Evolutionary conservation across 2,113 vertebrate genomes (phyloP), one percentile per base, ranked within the genome.

Genomic region (Cyphomyrus discorhynchus): DNA sequence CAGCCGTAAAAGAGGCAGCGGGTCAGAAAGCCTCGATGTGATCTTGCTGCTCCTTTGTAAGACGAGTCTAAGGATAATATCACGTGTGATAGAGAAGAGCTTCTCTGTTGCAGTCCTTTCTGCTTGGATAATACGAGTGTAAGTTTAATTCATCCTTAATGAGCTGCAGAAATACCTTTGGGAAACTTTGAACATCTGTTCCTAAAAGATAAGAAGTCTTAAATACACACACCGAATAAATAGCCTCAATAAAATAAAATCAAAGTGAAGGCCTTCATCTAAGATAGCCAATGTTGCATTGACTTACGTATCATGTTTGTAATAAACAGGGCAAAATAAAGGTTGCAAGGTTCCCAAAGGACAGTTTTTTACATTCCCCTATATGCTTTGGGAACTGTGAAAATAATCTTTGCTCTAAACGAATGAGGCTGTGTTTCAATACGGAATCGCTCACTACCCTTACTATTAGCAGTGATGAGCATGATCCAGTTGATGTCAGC

Each of bases 151-250:
- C 95, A 96, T 95, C 95, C 95, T 94, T 92, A 94, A 93, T 93
- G 93, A 94, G 95, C 95, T 94, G 93, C 93, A 91, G 93, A 92
- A 93, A 94, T 95, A 95, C 95, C 94, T 90, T 90, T n/a, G 94
- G 93, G 95, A 95, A 93, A 92, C 94, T 94, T 94, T 94, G 95
- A 94, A 95, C 95, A 95, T 95, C 95, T 96, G 95, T 95, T 95
- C 94, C 94, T 95, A 92, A 93, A 93, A 94, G 95, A 96, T 96
- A 95, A 94, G 94, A 91, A 94, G 85, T 95, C 94, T 95, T 95
- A 95, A 95, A 95, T 93, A 95, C 94, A 93, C 93, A 84, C 45
- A 80, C 74, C 62, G n/a, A 84, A 84, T 84, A 47, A 84, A 45
- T 84, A 84, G 21, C 82, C 82, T 84, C 46, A 84, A 84, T 47